phyloP scores from a whole-genome alignment of 2,888 invertebrate species.

The Drosophila paucipuncta region DNA sequence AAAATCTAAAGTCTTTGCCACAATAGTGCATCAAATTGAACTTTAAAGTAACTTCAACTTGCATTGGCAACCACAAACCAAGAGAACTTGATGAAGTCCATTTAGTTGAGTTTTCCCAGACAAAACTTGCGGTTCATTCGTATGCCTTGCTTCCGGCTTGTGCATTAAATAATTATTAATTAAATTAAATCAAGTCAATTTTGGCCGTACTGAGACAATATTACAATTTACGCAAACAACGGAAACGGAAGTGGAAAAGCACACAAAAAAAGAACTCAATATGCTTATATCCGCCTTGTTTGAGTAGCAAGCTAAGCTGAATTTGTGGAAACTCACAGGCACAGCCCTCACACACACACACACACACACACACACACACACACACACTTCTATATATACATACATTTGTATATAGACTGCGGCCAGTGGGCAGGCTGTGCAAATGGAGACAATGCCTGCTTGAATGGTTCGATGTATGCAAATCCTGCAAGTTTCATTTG shows the following conservation, averaged over 20 bases:
- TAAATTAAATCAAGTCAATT: conserved; percentile 42
- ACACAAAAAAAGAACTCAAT: conserved; percentile 33
- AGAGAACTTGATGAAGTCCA: background rate
- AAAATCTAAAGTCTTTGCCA: background rate
- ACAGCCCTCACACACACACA: background rate
- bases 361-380: background rate
- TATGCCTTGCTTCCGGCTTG: conserved; percentile 30
- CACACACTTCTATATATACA: conserved; percentile 5
- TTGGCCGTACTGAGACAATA: conserved; percentile 47
- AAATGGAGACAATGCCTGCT: conserved; percentile 19
- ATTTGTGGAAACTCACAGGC: conserved; percentile 4
- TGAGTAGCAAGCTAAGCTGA: conserved; percentile 23
- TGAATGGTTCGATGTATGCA: conserved; percentile 60
- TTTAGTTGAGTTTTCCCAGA: conserved; percentile 10
- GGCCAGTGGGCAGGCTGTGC: conserved; percentile 14
- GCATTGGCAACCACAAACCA: background rate
- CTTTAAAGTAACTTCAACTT: conserved; percentile 1
- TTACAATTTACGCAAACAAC: conserved; percentile 70
- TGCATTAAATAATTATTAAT: conserved; percentile 45
- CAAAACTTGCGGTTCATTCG: conserved; percentile 9
- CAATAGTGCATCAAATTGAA: background rate
- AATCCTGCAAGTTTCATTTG: conserved; percentile 63
- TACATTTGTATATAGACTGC: background rate
- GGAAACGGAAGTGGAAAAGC: conserved; percentile 70
- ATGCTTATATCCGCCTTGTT: conserved; percentile 58